A percentile compares a stretch with the other conserved stretches of the same genome.
These are phyloP conservation scores for Spisula subtruncata DNA, from an alignment of 2,888 invertebrate genomes.

Conservation along the genomic window DNA sequence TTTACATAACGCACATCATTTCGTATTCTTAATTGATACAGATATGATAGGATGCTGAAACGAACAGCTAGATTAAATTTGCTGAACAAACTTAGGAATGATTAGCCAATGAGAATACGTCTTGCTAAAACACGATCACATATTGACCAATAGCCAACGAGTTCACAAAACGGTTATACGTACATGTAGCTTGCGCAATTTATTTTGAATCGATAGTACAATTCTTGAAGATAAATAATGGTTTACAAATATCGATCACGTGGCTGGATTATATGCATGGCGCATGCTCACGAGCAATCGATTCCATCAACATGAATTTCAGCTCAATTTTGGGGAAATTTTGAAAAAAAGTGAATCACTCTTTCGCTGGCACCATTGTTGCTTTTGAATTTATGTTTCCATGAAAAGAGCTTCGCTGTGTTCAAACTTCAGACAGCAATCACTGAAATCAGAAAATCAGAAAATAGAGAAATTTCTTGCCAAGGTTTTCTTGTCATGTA, in stretches of 20 bases:
- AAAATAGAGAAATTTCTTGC: conserved; percentile 5
- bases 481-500: background rate
- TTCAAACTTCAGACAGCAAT: background rate
- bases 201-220: too few species aligned
- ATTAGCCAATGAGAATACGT: too few species aligned
- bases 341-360: background rate
- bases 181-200: too few species aligned
- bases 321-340: background rate
- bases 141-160: too few species aligned
- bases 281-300: conserved; percentile 1
- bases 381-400: background rate
- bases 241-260: background rate
- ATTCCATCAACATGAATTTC: background rate
- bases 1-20: too few species aligned
- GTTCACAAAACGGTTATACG: too few species aligned
- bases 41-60: too few species aligned
- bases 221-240: too few species aligned
- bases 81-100: too few species aligned
- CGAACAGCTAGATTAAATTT: too few species aligned
- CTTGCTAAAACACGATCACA: too few species aligned
- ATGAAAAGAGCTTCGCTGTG: background rate
- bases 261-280: background rate
- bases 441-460: conserved; percentile 14
- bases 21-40: too few species aligned
- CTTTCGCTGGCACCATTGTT: background rate